Percentiles rank a stretch among this genome's conserved stretches.
Evolutionary conservation across 2,113 vertebrate species (phyloP).

Genomic region (Cnemophilus loriae): DNA sequence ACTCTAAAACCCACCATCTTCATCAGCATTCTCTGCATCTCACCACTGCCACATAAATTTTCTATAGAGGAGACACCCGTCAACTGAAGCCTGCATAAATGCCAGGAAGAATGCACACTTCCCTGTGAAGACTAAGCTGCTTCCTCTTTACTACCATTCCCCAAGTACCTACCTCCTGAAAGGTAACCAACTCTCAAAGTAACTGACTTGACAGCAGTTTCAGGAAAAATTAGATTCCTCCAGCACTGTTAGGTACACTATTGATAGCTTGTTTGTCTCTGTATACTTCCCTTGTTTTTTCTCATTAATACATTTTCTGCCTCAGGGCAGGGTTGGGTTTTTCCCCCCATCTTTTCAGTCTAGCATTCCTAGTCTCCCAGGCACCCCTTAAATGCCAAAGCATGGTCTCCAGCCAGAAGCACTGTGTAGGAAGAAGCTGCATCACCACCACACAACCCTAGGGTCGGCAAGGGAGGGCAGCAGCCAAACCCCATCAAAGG

Average conservation of each 20-base stretch:
- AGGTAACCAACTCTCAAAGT: not conserved
- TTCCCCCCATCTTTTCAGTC: not conserved
- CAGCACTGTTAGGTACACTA: not conserved
- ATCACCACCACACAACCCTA: not conserved
- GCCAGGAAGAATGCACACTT: not conserved
- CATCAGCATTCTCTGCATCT: not conserved
- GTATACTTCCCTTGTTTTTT: not conserved
- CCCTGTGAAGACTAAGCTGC: not conserved
- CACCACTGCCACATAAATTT: not conserved
- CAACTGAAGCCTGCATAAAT: not conserved
- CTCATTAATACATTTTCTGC: not conserved
- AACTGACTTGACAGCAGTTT: not conserved
- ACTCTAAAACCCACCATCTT: not conserved
- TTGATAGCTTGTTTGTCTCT: not conserved
- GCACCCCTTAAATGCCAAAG: no score
- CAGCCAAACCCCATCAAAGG: not conserved
- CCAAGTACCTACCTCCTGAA: not conserved
- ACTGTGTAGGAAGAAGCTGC: not conserved
- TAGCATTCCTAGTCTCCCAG: not conserved
- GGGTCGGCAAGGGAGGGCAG: not conserved
- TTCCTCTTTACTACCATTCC: not conserved
- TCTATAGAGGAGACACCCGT: not conserved
- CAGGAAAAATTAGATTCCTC: not conserved
- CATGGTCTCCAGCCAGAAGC: not conserved
- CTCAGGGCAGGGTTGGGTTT: not conserved